Evolutionary conservation across 2,888 invertebrate genomes (phyloP), one percentile per base, ranked within the genome.

Genomic region (Drosophila picticornis): DNA sequence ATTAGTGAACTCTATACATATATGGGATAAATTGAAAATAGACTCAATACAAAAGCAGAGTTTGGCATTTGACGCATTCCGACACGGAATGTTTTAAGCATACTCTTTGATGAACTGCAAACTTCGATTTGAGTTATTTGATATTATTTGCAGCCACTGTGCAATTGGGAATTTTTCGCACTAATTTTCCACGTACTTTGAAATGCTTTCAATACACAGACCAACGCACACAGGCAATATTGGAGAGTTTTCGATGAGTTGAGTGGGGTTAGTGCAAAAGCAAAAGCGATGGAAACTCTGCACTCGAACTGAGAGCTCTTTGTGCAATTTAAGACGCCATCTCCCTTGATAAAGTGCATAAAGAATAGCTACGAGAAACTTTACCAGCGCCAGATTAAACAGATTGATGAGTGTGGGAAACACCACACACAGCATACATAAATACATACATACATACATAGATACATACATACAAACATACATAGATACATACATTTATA

Each of bases 281-380:
- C 67, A 83, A 83, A 83, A 63, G 80, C 67, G 80, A 78, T 9
- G 10, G 3, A 83, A 83, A 83, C 81, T 78, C 67, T 62, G 68
- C 66, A 59, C 66, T 75, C 52, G 78, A 80, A 71, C 68, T 68
- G 64, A 59, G 66, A 68, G 77, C 67, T 64, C 87, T 91, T 80
- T 82, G 83, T 76, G 81, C 84, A 90, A 91, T 86, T 86, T 81
- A 46, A 46, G 46, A 16, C 22, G 46, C 2, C 16, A 7, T 16
- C 46, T 46, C 22, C 22, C 46, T 16, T 46, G 46, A 83, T 84
- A 91, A 91, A 90, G 87, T 90, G 87, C 79, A 90, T 80, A 85
- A 84, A 91, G 84, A 67, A 70, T 55, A 69, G 52, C 46, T 50
- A 62, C 22, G 60, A 75, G 79, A 85, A 85, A 75, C 73, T 82